Percentiles rank a stretch among this genome's conserved stretches.
These are phyloP conservation scores for Ceramica pisi DNA, from an alignment of 2,888 invertebrate genomes.

Conservation along the genomic window DNA sequence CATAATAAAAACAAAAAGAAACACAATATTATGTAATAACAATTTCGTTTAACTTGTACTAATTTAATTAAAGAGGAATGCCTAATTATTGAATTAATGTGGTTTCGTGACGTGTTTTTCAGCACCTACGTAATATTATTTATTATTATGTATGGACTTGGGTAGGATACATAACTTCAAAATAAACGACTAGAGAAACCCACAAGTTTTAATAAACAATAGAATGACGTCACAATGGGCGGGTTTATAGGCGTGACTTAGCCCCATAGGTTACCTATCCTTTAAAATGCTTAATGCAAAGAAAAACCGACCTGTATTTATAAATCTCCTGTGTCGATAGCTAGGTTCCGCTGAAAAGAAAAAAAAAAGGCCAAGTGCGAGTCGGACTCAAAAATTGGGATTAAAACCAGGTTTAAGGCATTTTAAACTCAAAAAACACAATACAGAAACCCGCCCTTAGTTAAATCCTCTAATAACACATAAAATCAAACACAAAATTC, in stretches of 20 bases:
- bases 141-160: too few species aligned
- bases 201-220: slow-evolving; percentile 21
- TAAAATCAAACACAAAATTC: not conserved
- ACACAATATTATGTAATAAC: not conserved
- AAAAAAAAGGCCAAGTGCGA: too few species aligned
- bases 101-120: slow-evolving; percentile 24
- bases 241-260: slow-evolving; percentile 24
- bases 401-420: too few species aligned
- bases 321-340: too few species aligned
- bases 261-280: not conserved
- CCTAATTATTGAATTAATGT: slow-evolving; percentile 10
- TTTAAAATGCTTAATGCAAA: not conserved
- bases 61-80: not conserved
- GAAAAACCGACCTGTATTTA: not conserved
- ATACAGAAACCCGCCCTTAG: too few species aligned
- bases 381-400: too few species aligned
- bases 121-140: too few species aligned
- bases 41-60: not conserved
- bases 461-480: too few species aligned
- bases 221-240: slow-evolving; percentile 24
- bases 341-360: too few species aligned
- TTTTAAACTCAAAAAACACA: too few species aligned
- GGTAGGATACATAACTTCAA: slow-evolving; percentile 14
- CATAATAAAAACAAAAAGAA: not conserved
- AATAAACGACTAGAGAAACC: slow-evolving; percentile 6